Evolutionary conservation across 2,797 vertebrate species (phyloP), one percentile per base, ranked within the genome.

Genomic region (Dipus sagitta): DNA sequence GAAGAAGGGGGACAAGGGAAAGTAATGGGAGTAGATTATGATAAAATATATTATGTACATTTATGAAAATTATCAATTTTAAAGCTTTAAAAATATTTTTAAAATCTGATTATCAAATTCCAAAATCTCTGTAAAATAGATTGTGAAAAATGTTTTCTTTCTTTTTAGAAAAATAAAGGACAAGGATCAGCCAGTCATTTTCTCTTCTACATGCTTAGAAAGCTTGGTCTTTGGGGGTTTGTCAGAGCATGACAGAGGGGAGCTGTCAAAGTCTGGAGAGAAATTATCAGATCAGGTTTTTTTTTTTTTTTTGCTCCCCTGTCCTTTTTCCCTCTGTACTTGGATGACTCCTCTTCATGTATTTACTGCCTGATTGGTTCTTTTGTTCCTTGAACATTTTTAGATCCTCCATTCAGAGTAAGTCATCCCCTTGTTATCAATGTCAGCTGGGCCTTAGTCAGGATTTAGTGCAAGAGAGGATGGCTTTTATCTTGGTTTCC

Each of bases 381-480:
- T 58, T 97, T 97, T 96, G 93, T 94, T 94, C 80, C 88, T 30
- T 72, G 67, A 76, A 89, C 91, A 88, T 87, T 92, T 96, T 93
- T 93, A 96, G 92, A 95, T 83, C 10, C 80, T 87, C 78, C 72
- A 71, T 72, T 96, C 52, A 74, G 88, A 96, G 81, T 10, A 28
- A 87, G 75, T 11, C 7, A 6, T 17, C 52, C 54, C n/a, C 28
- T 71, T 76, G 28, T 68, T 96, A 10, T 54, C 88, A 38, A 3
- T 76, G 3, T 87, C 20, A 38, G 67, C 96, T 26, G 86, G 58
- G 15, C 62, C 92, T 71, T 84, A 67, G 23, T 60, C 79, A 95
- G 82, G 68, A 71, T 95, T 95, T 77, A 76, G n/a, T 26, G 32
- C 6, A 26, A 26, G n/a, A 94, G 70, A 79, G 74, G 84, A 70